Base-by-base conservation (phyloP, 2,797 vertebrate genomes). In the Australoheros facetus region DNA sequence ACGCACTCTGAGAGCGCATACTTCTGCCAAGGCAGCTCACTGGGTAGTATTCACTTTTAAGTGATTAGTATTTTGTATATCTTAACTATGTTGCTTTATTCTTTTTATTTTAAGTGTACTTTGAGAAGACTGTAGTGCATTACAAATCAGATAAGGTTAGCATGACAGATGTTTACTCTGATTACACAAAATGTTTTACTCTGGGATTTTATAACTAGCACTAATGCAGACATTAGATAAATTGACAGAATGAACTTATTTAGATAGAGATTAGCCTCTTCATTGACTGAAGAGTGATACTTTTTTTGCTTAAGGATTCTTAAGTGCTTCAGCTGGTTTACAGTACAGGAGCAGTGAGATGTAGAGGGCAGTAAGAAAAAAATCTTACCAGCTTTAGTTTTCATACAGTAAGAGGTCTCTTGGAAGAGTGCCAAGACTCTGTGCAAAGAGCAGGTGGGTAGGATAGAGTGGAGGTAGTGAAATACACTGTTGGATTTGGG, bases 221-320 rank as follows among this genome's bases (percentile, higher is more conserved):
- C 48, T 7, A 16, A 70, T 58, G 71, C 14, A 81, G 86, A 85
- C 58, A 71, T 56, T 77, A 80, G 75, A 58, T 86, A 75, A 86
- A 81, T 73, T 80, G 79, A 62, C 32, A 28, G 39, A 78, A 64
- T 77, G 83, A 26, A 62, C 70, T 30, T 69, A 80, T 77, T 78
- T 16, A 28, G 71, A 51, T 48, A 26, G 75, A 86, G 90, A 83
- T 92, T 77, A 78, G 59, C 30, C 70, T 75, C 77, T 66, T 80
- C 51, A 83, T 74, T 82, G 85, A 89, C 85, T 81, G 83, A 81
- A 71, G 66, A 73, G 57, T n/a, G 80, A 51, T 83, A 34, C 72
- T 84, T 53, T 81, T 32, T 84, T 64, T 74, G 71, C 77, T 81
- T 77, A 23, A 86, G 51, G 86, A 79, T 58, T 85, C 54, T 56